phyloP scores from a whole-genome alignment of 2,888 invertebrate species.

The Phortica magna region DNA sequence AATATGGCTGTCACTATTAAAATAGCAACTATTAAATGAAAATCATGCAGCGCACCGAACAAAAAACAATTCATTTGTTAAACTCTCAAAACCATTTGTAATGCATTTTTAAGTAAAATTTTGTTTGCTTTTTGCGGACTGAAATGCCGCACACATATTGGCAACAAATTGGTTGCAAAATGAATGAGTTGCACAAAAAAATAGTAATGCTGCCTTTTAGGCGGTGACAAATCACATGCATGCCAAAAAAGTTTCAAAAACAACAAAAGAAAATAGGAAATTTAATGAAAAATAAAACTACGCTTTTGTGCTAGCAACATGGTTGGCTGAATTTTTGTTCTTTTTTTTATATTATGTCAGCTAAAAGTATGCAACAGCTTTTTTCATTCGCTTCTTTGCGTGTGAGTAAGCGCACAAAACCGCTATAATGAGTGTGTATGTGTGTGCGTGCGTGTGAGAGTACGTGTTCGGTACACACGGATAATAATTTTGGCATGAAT shows the following conservation, averaged over 20 bases:
- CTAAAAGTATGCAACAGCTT: constrained; percentile 31
- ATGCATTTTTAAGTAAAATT: constrained; percentile 25
- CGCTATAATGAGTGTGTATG: background rate
- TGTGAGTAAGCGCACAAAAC: constrained; percentile 17
- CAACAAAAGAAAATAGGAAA: background rate
- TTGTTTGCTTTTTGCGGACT: background rate
- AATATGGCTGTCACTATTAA: constrained; percentile 15
- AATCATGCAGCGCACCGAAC: constrained; percentile 7
- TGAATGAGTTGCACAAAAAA: background rate
- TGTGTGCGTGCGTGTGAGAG: background rate
- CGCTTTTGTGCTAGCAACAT: background rate
- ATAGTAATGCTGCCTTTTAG: constrained; percentile 23
- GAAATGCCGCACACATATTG: constrained; percentile 13
- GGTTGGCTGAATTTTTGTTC: background rate
- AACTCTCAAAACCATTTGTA: constrained; percentile 24
- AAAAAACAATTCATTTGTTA: constrained; percentile 30
- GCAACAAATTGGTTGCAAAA: constrained; percentile 25
- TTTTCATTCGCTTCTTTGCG: background rate
- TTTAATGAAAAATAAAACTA: background rate
- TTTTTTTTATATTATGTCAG: constrained; percentile 15
- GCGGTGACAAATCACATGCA: constrained; percentile 28
- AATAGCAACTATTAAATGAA: constrained; percentile 26
- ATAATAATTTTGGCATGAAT: constrained; percentile 77
- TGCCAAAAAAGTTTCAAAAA: constrained; percentile 5
- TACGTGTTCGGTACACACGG: constrained; percentile 58